Evolutionary conservation across 2,888 invertebrate genomes (phyloP).

Genomic region (Spatulosminthurus flaviceps): DNA sequence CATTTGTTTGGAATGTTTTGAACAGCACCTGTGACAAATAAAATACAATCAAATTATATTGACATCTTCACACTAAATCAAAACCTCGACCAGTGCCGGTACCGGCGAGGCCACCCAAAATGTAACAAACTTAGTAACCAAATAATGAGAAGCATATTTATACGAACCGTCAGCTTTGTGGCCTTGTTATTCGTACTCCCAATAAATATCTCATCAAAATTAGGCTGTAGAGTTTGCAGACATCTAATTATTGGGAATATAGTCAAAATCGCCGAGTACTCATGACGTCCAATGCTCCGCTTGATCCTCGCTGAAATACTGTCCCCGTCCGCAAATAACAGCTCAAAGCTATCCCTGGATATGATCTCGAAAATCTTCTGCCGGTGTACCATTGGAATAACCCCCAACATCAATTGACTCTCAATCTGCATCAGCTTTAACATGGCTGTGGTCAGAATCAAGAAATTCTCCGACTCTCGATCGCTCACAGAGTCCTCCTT

Average conservation of each 20-base stretch:
- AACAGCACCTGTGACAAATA: no score
- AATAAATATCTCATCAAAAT: slow-evolving; percentile 81
- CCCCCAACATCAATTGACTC: slow-evolving; percentile 81
- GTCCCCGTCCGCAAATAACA: slow-evolving; percentile 87
- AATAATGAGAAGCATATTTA: no score
- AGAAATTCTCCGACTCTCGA: slow-evolving; percentile 84
- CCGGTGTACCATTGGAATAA: slow-evolving; percentile 83
- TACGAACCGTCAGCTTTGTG: slow-evolving; percentile 60
- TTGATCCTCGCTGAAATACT: slow-evolving; percentile 79
- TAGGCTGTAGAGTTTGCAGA: slow-evolving; percentile 78
- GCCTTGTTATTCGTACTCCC: slow-evolving; percentile 71
- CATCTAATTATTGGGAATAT: slow-evolving; percentile 86
- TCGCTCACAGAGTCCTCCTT: slow-evolving; percentile 76
- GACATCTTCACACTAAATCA: no score
- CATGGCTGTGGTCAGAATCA: slow-evolving; percentile 82
- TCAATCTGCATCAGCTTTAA: slow-evolving; percentile 89
- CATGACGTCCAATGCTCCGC: slow-evolving; percentile 79
- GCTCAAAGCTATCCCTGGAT: slow-evolving; percentile 83
- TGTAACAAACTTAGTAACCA: no score
- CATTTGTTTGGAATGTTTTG: slow-evolving; percentile 66
- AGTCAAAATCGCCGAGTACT: slow-evolving; percentile 81
- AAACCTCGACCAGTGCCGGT: no score
- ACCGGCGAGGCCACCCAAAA: no score
- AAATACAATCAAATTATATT: no score
- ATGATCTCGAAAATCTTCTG: slow-evolving; percentile 85